Evolutionary conservation across 2,888 invertebrate species (phyloP).

Genomic region (Lypha dubia): DNA sequence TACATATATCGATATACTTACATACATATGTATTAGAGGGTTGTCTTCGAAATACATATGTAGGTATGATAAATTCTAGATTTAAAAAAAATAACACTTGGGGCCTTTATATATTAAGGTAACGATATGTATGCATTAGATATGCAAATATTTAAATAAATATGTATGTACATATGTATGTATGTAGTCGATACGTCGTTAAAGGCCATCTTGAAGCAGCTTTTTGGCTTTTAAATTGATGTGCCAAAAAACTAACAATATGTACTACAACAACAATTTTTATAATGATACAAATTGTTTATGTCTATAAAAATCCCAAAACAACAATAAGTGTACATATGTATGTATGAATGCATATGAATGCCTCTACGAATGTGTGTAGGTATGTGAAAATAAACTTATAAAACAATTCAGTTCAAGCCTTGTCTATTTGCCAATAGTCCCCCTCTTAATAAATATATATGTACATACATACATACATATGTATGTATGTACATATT

Average conservation of each 20-base stretch:
- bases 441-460: neutral
- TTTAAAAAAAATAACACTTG: too few species aligned
- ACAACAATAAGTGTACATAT: neutral
- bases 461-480: too few species aligned
- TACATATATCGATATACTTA: too few species aligned
- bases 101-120: too few species aligned
- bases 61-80: too few species aligned
- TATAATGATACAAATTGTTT: conserved; percentile 5
- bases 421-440: conserved; percentile 46
- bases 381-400: neutral
- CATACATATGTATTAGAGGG: too few species aligned
- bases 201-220: neutral
- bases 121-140: too few species aligned
- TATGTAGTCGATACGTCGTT: neutral
- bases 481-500: too few species aligned
- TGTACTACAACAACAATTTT: conserved; percentile 23
- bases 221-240: neutral
- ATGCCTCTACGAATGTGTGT: neutral
- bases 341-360: too few species aligned
- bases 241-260: neutral
- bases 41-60: too few species aligned
- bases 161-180: too few species aligned
- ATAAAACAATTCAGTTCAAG: conserved; percentile 17
- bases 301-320: neutral
- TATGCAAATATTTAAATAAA: too few species aligned